Conservation (phyloP, 2,113 vertebrate species). For the Burhinus oedicnemus region DNA sequence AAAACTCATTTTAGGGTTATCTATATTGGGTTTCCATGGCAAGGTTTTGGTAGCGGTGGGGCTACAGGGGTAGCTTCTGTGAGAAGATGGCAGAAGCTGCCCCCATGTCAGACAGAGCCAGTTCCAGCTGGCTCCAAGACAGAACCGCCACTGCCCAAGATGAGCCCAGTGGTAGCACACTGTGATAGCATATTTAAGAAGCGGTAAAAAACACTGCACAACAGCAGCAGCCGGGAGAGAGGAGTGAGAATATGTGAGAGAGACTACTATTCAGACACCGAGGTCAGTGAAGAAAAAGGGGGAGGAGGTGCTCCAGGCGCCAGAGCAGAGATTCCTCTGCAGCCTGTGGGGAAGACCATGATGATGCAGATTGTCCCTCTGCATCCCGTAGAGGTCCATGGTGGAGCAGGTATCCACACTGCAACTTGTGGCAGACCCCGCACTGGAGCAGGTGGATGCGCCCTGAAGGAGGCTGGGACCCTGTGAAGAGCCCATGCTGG, state of each 20-base stretch:
- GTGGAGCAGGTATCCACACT: not conserved
- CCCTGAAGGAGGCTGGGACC: not conserved
- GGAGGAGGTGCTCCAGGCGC: not conserved
- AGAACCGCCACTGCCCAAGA: fast-evolving
- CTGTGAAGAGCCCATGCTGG: fast-evolving
- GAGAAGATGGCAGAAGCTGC: not conserved
- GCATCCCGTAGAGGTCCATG: not conserved
- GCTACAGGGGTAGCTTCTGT: not conserved
- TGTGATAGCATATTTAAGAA: not conserved
- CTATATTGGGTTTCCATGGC: not conserved
- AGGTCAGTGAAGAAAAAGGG: not conserved
- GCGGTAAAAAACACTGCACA: not conserved
- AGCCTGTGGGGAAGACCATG: not conserved
- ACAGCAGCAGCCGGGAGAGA: not conserved
- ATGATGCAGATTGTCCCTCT: not conserved
- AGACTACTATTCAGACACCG: not conserved
- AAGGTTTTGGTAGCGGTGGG: not conserved
- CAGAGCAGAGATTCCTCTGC: not conserved
- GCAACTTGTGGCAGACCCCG: not conserved
- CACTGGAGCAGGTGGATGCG: not conserved
- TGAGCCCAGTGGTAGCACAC: not conserved
- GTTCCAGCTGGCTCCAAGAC: not conserved
- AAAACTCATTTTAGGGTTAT: not conserved
- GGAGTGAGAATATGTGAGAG: not conserved
- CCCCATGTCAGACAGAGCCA: not conserved